phyloP scores from a whole-genome alignment of 2,113 vertebrate genomes.

The Struthidea cinerea region DNA sequence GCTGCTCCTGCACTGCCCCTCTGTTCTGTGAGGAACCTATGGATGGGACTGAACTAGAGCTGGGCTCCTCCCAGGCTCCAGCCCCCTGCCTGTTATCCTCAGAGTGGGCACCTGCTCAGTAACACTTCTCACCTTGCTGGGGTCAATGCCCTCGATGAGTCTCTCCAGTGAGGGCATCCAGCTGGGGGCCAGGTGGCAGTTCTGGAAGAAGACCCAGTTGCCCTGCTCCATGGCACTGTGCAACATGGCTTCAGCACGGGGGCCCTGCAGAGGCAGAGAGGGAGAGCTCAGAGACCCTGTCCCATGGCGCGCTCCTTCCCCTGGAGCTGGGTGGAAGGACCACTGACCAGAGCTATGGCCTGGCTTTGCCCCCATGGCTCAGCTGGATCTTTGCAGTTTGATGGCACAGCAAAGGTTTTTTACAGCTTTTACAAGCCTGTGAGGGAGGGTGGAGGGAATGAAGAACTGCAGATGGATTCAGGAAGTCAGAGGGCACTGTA shows the following conservation, averaged over 20 bases:
- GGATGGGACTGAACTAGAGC: background rate
- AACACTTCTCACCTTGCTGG: conserved; percentile 74
- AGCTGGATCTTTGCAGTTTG: background rate
- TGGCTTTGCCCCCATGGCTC: background rate
- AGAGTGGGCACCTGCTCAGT: background rate
- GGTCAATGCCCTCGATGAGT: conserved; percentile 83
- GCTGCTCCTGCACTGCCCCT: background rate
- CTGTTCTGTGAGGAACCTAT: background rate
- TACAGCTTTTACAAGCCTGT: background rate
- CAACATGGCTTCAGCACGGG: conserved; percentile 86
- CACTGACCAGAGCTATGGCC: background rate
- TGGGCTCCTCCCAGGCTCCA: background rate
- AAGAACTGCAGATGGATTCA: background rate
- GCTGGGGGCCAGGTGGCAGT: conserved; percentile 92
- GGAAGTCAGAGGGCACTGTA: background rate
- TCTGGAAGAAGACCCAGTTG: conserved; percentile 95
- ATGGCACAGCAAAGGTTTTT: background rate
- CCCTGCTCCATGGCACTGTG: conserved; percentile 82
- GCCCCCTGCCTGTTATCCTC: background rate
- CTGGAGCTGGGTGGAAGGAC: background rate
- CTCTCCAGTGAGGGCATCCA: conserved; percentile 92
- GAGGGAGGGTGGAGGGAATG: background rate
- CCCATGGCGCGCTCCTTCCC: accelerated
- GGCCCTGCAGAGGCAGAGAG: conserved; percentile 70
- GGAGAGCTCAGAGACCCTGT: background rate